Base-by-base conservation (phyloP, 2,113 vertebrate genomes). In the Haliaeetus leucogaster region DNA sequence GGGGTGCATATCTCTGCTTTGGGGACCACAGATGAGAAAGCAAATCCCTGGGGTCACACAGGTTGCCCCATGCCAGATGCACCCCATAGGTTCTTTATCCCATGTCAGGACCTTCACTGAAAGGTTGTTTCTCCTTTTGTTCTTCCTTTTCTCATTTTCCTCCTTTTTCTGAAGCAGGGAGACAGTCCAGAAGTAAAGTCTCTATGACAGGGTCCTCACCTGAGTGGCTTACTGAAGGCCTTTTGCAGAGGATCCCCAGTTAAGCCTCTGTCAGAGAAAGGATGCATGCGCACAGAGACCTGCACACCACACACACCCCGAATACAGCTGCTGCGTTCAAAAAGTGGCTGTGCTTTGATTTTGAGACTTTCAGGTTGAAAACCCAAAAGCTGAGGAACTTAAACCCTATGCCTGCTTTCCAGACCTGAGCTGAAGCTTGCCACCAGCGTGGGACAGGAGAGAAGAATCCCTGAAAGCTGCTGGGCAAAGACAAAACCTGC, bases 51-150 rank as follows among this genome's bases (percentile, higher is more conserved):
- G 50, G 23, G 9, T 25, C 14, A 1, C 61, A 21, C 26, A 32
- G 76, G 13, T 1, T 78, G 36, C 9, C 42, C 29, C 18, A 1
- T 3, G 17, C 17, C 81, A 86, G 52, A 11, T 0, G 5, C 15
- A 10, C 42, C 42, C 70, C 20, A 1, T 5, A 34, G 30, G 48
- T 9, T 45, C 65, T 30, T 10, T 29, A 38, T 27, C 29, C 43
- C 16, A 0, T 1, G 11, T 21, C 50, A 56, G 36, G 5, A 74
- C 22, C 45, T 47, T n/a, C 32, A 25, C 1, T 0, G 25, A 30
- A 65, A 50, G 11, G 8, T 4, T 23, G 2, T 22, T 63, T 14
- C 19, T 56, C 45, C 42, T 65, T 34, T 42, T 62, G 16, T 8
- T 40, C 23, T 26, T 27, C 42, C 34, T 84, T n/a, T 56, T 42